Conservation (phyloP, 2,113 vertebrate species). For the Lophius piscatorius region DNA sequence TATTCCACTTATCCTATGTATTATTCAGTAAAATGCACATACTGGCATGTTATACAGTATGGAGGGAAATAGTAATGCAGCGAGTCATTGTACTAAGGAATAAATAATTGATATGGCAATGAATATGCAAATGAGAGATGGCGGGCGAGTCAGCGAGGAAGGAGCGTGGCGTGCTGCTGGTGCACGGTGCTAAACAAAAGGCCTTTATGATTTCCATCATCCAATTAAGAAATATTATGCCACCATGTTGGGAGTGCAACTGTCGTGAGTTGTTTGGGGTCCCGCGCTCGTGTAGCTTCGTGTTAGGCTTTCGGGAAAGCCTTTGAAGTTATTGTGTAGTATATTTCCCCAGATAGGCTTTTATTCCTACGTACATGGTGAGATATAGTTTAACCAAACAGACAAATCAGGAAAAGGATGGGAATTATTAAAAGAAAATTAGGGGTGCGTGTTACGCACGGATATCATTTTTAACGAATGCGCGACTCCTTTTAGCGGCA, state of each 20-base stretch:
- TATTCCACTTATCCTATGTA: slow-evolving; percentile 61
- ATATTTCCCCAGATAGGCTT: slow-evolving; percentile 68
- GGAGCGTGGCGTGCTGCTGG: slow-evolving; percentile 27
- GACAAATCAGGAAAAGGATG: slow-evolving; percentile 52
- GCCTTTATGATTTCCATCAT: slow-evolving; percentile 71
- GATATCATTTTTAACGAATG: slow-evolving; percentile 56
- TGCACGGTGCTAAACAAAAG: slow-evolving; percentile 68
- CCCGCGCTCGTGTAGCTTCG: slow-evolving; percentile 45
- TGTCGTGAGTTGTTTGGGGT: slow-evolving; percentile 69
- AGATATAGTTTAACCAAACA: slow-evolving; percentile 55
- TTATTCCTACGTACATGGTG: slow-evolving; percentile 62
- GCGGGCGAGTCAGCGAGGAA: slow-evolving; percentile 40
- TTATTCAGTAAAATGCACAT: slow-evolving; percentile 65
- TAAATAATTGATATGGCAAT: slow-evolving; percentile 87
- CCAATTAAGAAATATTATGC: slow-evolving; percentile 77
- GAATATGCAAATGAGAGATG: slow-evolving; percentile 81
- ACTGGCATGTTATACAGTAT: slow-evolving; percentile 58
- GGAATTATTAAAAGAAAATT: slow-evolving; percentile 62
- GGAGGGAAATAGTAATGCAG: slow-evolving; percentile 68
- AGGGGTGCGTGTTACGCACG: slow-evolving; percentile 59
- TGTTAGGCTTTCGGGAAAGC: slow-evolving; percentile 64
- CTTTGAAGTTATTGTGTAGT: slow-evolving; percentile 76
- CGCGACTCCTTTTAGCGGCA: slow-evolving; percentile 53
- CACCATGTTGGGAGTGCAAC: slow-evolving; percentile 64
- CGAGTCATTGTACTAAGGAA: slow-evolving; percentile 69